These are phyloP conservation scores for Diploptera punctata DNA, from an alignment of 2,888 invertebrate genomes.

Conservation along the genomic window DNA sequence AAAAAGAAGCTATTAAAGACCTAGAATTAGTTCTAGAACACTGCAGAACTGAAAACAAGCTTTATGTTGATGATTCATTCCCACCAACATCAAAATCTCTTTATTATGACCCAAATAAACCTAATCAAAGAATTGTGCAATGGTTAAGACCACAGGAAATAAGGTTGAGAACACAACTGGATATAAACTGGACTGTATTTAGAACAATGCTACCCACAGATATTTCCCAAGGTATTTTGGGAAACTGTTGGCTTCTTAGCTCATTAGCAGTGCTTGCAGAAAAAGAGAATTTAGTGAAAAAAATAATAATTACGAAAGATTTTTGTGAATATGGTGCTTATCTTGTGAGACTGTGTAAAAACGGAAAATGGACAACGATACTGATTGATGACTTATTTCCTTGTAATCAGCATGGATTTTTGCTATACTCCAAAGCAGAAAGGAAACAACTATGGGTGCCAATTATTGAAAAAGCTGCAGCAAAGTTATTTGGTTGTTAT, in stretches of 20 bases:
- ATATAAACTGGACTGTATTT: conserved; percentile 89
- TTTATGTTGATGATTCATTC: conserved; percentile 94
- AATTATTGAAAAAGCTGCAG: conserved; percentile 97
- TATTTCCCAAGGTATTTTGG: conserved; percentile 88
- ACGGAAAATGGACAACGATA: conserved; percentile 96
- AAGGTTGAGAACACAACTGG: conserved; percentile 73
- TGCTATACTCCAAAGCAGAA: conserved; percentile 97
- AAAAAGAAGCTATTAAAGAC: conserved; percentile 85
- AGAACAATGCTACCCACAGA: conserved; percentile 92
- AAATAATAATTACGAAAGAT: conserved; percentile 84
- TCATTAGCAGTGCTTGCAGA: conserved; percentile 97
- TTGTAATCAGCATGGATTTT: conserved; percentile 88
- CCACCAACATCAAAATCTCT: conserved; percentile 90
- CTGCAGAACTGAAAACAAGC: conserved; percentile 84
- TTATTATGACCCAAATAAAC: conserved; percentile 75
- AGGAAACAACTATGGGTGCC: conserved; percentile 98
- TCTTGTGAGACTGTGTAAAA: conserved; percentile 93
- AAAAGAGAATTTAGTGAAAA: conserved; percentile 90
- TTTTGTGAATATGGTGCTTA: conserved; percentile 85
- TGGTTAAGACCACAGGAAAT: conserved; percentile 94
- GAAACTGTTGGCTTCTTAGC: conserved; percentile 97
- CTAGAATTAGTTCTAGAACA: conserved; percentile 92
- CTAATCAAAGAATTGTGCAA: conserved; percentile 75
- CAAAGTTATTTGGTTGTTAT: conserved; percentile 97
- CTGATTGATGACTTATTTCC: conserved; percentile 96